Percentiles rank a stretch among this genome's conserved stretches.
These are phyloP conservation scores for Zoanthus gigantus DNA, from an alignment of 92 coral and sea anemone species.

Conservation along the genomic window DNA sequence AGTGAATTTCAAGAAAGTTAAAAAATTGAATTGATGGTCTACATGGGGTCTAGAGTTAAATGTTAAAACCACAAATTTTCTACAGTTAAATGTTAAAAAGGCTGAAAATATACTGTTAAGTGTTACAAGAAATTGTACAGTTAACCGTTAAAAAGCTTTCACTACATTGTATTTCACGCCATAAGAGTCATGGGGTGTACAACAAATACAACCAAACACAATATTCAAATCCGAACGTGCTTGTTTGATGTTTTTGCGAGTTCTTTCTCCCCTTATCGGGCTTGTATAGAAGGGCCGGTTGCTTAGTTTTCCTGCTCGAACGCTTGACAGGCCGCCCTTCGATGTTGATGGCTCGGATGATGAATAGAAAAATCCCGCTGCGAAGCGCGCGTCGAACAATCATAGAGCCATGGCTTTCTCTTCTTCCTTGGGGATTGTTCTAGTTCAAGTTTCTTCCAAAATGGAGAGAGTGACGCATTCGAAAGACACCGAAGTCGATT, in stretches of 20 bases:
- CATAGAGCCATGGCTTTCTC: neutral
- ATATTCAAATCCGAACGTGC: constrained; percentile 33
- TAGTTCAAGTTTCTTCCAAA: constrained; percentile 2
- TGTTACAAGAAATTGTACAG: constrained; percentile 16
- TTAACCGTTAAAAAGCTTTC: neutral
- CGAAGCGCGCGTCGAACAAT: constrained; percentile 9
- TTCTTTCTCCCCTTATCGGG: neutral
- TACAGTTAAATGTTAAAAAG: neutral
- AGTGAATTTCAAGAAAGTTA: too few relatives aligned
- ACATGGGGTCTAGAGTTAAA: neutral
- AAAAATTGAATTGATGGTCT: neutral
- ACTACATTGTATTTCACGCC: neutral
- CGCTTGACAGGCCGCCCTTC: neutral
- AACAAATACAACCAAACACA: too few relatives aligned
- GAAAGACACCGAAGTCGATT: neutral
- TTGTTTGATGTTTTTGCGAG: neutral
- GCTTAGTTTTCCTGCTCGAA: constrained; percentile 27
- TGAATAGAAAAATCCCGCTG: constrained; percentile 13
- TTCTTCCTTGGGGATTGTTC: neutral
- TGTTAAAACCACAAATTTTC: constrained; percentile 21
- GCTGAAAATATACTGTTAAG: neutral
- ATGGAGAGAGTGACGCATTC: neutral
- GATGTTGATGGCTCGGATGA: constrained; percentile 15
- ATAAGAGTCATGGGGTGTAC: constrained; percentile 34
- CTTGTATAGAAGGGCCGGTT: constrained; percentile 30